A percentile compares a stretch with the other conserved stretches of the same genome.
phyloP scores from a whole-genome alignment of 2,113 vertebrate genomes.

The Ptilonorhynchus violaceus region DNA sequence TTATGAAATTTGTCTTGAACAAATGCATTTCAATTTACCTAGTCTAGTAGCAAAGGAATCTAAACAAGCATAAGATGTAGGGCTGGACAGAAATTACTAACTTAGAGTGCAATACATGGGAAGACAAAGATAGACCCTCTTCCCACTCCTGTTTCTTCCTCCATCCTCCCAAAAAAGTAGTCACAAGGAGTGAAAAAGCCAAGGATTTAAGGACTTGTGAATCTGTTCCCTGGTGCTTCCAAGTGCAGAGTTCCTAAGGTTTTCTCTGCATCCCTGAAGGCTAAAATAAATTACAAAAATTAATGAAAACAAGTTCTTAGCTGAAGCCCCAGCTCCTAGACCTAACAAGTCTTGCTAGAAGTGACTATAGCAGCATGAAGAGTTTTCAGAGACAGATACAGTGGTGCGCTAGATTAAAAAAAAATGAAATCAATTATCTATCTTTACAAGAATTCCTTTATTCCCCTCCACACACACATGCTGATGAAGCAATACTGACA shows the following conservation, averaged over 20 bases:
- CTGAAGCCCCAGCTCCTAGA: neutral
- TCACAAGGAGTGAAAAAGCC: neutral
- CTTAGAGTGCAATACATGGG: neutral
- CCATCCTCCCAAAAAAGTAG: neutral
- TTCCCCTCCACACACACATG: neutral
- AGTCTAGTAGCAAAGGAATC: neutral
- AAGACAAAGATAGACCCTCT: neutral
- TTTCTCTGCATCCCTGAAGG: neutral
- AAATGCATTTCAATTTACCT: neutral
- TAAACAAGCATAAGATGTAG: neutral
- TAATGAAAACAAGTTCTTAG: neutral
- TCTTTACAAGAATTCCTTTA: neutral
- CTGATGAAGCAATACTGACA: neutral
- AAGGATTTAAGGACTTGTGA: neutral
- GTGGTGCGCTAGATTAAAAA: neutral
- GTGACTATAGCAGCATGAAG: neutral
- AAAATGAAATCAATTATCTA: neutral
- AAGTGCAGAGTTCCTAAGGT: neutral
- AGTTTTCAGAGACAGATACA: neutral
- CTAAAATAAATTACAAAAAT: neutral
- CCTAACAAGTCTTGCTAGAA: neutral
- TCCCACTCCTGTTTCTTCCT: neutral
- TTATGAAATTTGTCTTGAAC: slow-evolving; percentile 6
- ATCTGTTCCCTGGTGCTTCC: neutral
- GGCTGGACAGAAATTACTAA: neutral